A percentile compares a stretch with the other conserved stretches of the same genome.
Evolutionary conservation across 1,140 invertebrate genomes (phyloP).

Genomic region (Papilio polyxenes): DNA sequence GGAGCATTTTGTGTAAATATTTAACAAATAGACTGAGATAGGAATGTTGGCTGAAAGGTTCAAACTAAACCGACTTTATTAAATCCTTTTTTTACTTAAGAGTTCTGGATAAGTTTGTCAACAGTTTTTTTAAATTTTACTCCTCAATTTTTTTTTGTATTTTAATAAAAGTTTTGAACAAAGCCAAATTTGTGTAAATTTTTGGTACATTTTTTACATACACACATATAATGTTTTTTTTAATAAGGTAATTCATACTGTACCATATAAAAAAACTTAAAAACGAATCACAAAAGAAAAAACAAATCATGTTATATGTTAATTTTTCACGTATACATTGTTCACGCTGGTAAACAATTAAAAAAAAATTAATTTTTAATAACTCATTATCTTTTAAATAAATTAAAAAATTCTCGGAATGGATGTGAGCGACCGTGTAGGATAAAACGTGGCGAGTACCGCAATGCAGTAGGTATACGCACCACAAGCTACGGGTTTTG

Average conservation of each 20-base stretch:
- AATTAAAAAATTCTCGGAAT: constrained; percentile 8
- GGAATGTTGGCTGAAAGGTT: background rate
- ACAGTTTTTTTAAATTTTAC: background rate
- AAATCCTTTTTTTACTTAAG: background rate
- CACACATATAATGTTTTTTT: too few species aligned
- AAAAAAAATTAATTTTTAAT: background rate
- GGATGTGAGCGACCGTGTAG: background rate
- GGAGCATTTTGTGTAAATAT: constrained; percentile 11
- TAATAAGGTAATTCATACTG: background rate
- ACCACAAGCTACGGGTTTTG: background rate
- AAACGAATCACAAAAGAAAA: background rate
- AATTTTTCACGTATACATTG: background rate
- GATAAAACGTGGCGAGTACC: background rate
- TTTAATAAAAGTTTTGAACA: background rate
- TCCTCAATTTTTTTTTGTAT: background rate
- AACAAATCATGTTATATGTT: background rate
- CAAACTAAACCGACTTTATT: background rate
- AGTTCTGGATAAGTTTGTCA: background rate
- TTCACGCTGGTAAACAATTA: background rate
- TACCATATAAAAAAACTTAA: background rate
- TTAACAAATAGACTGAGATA: constrained; percentile 6
- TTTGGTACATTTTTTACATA: too few species aligned
- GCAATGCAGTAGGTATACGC: background rate
- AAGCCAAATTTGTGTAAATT: background rate
- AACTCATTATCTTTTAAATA: background rate